phyloP scores from a whole-genome alignment of 2,888 invertebrate species.

The Noctua fimbriata region DNA sequence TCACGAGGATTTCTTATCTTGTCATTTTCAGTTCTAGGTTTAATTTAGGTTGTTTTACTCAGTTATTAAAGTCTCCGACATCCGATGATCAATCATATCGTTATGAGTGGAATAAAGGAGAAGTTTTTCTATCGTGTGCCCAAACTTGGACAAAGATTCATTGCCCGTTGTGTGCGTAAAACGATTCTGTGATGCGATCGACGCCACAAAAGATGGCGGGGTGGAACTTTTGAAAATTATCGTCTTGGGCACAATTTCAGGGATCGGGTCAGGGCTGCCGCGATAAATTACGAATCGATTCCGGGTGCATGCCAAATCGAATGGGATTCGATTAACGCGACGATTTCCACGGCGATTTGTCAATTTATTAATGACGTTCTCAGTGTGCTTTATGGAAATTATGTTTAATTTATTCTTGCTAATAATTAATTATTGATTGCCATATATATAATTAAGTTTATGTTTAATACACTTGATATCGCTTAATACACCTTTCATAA shows the following conservation, averaged over 20 bases:
- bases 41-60: constrained; percentile 45
- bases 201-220: constrained; percentile 63
- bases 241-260: constrained; percentile 67
- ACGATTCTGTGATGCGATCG: constrained; percentile 70
- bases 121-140: constrained; percentile 73
- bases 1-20: constrained; percentile 55
- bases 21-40: constrained; percentile 35
- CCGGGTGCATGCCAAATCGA: constrained; percentile 62
- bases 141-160: constrained; percentile 78
- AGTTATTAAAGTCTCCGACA: constrained; percentile 51
- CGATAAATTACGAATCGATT: constrained; percentile 68
- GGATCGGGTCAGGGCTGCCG: constrained; percentile 59
- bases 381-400: constrained; percentile 21
- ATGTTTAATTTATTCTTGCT: constrained; percentile 13
- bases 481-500: not conserved
- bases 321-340: constrained; percentile 56
- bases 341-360: constrained; percentile 37
- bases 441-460: not conserved
- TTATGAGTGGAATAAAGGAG: constrained; percentile 54
- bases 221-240: constrained; percentile 73
- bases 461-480: too few species aligned
- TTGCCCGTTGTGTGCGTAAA: constrained; percentile 72
- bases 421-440: not conserved
- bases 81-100: constrained; percentile 64
- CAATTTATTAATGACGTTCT: constrained; percentile 37